Evolutionary conservation across 2,888 invertebrate genomes (phyloP), one percentile per base, ranked within the genome.

Genomic region (Furcula furcula): DNA sequence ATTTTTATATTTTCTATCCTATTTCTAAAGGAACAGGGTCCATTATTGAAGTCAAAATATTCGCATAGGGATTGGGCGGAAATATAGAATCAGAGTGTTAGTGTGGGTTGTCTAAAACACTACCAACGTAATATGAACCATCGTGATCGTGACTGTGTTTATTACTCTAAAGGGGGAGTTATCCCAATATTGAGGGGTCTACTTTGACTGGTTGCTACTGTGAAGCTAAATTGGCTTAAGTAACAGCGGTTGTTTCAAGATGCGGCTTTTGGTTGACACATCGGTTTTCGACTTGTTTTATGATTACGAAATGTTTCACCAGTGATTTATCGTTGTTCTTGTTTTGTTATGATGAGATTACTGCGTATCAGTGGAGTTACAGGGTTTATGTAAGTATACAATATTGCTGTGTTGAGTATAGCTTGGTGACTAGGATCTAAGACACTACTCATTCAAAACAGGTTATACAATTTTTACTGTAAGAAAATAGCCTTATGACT

Each of bases 181-280:
- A 48, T 52, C 56, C 38, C 52, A 53, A 55, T 61, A 59, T 42
- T 42, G 37, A 70, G 55, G 52, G 81, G 53, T 74, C 86, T 65
- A 45, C 33, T 52, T 47, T 66, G 34, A 51, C 41, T 83, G 84
- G 87, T 48, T 53, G 48, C 44, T 25, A 56, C 58, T 57, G 68
- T 62, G 46, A 55, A 50, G 56, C 65, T 85, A 84, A 88, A 86
- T 87, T 87, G 87, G 76, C 76, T 83, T 71, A 82, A 86, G 84
- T 84, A 84, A 80, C 75, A 65, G 65, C 66, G 62, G 66, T 65
- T 66, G 76, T 79, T 81, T 80, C 69, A 61, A 74, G 76, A 71
- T 65, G 65, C 50, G 55, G 62, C 56, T 65, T 69, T 58, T 50
- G 63, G 54, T 70, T 71, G 75, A 74, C 70, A 74, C 64, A 64